A percentile compares a stretch with the other conserved stretches of the same genome.
Evolutionary conservation across 2,888 invertebrate species (phyloP).

Genomic region (Encarsia formosa): DNA sequence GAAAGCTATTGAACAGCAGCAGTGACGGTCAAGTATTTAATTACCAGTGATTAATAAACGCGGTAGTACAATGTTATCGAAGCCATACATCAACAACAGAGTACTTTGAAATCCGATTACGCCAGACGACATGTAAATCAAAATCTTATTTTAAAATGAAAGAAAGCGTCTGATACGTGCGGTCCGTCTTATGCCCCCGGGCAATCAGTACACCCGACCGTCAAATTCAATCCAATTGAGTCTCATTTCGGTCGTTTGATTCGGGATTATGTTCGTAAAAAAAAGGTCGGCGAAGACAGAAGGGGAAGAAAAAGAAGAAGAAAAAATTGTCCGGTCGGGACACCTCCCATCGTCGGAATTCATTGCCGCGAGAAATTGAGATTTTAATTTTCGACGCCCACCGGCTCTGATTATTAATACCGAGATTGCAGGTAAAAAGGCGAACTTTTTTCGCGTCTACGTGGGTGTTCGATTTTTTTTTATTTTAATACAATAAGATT

Average conservation of each 20-base stretch:
- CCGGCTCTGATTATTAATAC: no score
- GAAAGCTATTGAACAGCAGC: no score
- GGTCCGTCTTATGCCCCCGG: neutral
- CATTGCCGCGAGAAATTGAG: constrained; percentile 21
- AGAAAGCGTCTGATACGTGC: neutral
- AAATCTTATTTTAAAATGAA: no score
- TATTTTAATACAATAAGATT: no score
- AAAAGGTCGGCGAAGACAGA: neutral
- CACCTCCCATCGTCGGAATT: neutral
- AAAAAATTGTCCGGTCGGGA: neutral
- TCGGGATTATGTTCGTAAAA: constrained; percentile 17
- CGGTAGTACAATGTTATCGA: no score
- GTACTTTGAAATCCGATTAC: no score
- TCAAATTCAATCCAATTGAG: constrained; percentile 29
- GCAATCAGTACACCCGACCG: constrained; percentile 24
- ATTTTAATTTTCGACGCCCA: constrained; percentile 17
- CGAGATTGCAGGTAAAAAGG: no score
- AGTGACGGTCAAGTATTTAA: no score
- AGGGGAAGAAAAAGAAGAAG: neutral
- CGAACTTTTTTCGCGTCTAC: no score
- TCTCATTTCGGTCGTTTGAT: constrained; percentile 21
- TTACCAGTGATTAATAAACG: no score
- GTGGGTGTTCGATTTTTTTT: no score
- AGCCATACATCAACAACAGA: neutral
- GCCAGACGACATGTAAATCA: no score